Evolutionary conservation across 2,888 invertebrate species (phyloP).

Genomic region (Lasioglossum oenotherae): DNA sequence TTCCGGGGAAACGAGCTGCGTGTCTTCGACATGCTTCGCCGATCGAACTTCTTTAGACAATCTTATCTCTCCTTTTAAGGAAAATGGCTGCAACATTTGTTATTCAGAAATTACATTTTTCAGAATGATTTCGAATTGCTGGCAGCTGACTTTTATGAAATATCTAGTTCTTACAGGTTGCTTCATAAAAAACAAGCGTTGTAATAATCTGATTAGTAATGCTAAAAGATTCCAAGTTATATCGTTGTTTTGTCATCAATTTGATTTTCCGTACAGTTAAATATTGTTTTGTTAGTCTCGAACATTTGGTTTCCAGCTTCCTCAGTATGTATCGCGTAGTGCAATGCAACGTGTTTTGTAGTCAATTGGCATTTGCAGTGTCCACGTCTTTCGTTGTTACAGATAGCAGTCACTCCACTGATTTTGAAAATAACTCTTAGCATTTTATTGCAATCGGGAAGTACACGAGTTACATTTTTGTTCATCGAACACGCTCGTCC

Average conservation of each 20-base stretch:
- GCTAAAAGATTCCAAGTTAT: neutral
- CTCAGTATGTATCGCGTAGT: neutral
- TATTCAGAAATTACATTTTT: neutral
- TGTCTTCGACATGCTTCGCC: conserved; percentile 1
- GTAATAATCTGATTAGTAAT: neutral
- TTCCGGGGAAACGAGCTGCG: conserved; percentile 21
- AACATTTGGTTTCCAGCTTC: neutral
- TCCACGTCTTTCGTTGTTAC: neutral
- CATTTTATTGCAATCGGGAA: neutral
- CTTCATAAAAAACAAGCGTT: neutral
- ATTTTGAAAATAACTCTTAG: neutral
- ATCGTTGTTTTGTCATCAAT: neutral
- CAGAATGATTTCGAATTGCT: neutral
- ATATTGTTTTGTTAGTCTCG: neutral
- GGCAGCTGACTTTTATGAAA: neutral
- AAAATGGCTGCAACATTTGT: neutral
- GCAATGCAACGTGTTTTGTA: neutral
- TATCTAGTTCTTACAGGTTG: neutral
- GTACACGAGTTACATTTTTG: neutral
- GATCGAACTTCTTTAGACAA: neutral
- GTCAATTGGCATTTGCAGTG: neutral
- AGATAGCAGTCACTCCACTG: neutral
- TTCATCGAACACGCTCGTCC: neutral
- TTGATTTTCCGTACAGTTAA: neutral
- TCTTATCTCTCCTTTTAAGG: neutral